phyloP scores from a whole-genome alignment of 2,888 invertebrate genomes.

The Cephus pulcher region DNA sequence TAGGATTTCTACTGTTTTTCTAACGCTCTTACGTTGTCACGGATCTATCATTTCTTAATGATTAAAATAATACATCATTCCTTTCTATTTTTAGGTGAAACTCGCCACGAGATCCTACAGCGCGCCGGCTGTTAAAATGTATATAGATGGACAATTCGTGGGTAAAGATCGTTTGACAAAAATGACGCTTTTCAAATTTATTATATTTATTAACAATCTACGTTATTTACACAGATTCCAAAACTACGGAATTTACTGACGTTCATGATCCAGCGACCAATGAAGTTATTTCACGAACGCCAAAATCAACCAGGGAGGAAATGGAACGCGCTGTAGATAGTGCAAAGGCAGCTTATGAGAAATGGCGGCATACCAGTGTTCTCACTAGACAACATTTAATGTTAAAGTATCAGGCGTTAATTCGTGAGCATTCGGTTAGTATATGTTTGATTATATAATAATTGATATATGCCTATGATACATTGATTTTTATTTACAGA shows the following conservation, averaged over 20 bases:
- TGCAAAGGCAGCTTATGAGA: constrained; percentile 79
- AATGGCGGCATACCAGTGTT: constrained; percentile 93
- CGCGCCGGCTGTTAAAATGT: constrained; percentile 88
- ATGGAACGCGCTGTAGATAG: constrained; percentile 90
- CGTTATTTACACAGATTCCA: constrained; percentile 77
- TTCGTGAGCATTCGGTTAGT: constrained; percentile 64
- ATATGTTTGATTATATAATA: not conserved
- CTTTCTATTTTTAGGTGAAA: constrained; percentile 30
- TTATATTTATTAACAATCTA: not conserved
- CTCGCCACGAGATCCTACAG: constrained; percentile 67
- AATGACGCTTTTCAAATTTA: not conserved
- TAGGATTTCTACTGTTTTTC: not conserved
- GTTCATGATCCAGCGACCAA: constrained; percentile 96
- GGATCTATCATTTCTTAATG: not conserved
- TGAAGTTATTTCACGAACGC: constrained; percentile 83
- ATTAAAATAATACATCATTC: not conserved
- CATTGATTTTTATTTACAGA: constrained; percentile 62
- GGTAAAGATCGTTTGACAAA: constrained; percentile 39
- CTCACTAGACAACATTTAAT: constrained; percentile 93
- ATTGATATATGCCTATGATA: not conserved
- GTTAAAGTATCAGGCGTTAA: constrained; percentile 75
- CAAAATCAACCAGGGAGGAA: constrained; percentile 88
- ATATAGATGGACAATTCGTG: constrained; percentile 92
- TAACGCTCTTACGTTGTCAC: not conserved
- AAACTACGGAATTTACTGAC: constrained; percentile 93